Evolutionary conservation across 2,888 invertebrate species (phyloP).

Genomic region (Syrphus vitripennis): DNA sequence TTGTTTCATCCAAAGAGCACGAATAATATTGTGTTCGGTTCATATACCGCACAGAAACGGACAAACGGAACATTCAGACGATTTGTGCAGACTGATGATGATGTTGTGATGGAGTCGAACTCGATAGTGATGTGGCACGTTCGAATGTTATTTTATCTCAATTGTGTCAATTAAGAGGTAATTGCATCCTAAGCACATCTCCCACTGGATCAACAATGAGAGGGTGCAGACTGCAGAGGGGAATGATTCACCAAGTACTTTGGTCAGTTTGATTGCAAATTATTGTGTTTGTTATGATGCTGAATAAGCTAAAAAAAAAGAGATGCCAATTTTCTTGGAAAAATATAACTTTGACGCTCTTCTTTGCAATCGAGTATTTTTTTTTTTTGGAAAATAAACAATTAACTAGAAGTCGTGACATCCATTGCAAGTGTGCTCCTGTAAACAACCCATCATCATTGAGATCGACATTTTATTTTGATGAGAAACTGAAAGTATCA

Average conservation of each 20-base stretch:
- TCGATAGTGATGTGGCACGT: constrained; percentile 12
- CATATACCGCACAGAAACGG: background rate
- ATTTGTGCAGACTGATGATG: background rate
- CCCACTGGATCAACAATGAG: background rate
- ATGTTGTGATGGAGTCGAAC: background rate
- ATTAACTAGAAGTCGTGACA: constrained; percentile 42
- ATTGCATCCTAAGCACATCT: constrained; percentile 30
- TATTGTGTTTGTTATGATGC: constrained; percentile 23
- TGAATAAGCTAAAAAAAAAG: constrained; percentile 18
- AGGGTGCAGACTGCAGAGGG: background rate
- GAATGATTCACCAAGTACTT: background rate
- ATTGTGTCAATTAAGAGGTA: constrained; percentile 54
- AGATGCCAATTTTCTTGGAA: constrained; percentile 45
- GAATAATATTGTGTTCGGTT: constrained; percentile 9
- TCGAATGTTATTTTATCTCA: constrained; percentile 34
- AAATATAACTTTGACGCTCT: constrained; percentile 40
- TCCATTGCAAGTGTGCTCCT: constrained; percentile 14
- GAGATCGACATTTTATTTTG: background rate
- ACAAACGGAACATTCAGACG: background rate
- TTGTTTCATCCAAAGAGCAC: constrained; percentile 13
- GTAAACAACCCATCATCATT: constrained; percentile 36
- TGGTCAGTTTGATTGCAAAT: constrained; percentile 23
- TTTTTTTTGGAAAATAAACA: constrained; percentile 51
- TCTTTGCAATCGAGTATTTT: background rate
- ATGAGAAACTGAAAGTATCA: background rate